A percentile compares a stretch with the other conserved stretches of the same genome.
Evolutionary conservation across 2,113 vertebrate species (phyloP).

Genomic region (Sciurus niger): DNA sequence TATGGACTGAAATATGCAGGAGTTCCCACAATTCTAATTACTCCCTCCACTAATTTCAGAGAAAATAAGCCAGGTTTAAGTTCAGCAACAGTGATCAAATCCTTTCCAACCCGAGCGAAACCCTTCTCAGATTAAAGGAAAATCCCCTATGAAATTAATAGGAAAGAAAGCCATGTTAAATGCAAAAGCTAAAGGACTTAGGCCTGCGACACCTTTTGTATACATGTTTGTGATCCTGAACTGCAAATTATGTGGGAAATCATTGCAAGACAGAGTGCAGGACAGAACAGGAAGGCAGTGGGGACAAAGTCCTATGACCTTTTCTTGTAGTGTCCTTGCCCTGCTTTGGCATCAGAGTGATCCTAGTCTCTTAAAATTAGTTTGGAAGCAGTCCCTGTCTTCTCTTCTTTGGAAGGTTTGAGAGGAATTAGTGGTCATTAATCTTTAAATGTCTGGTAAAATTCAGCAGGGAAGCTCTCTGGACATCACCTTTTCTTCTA

Average conservation of each 20-base stretch:
- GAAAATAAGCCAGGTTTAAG: conserved; percentile 35
- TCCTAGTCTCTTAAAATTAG: not conserved
- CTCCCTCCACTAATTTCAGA: not conserved
- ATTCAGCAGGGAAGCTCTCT: not conserved
- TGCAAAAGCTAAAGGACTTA: not conserved
- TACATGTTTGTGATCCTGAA: not conserved
- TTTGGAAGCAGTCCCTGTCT: not conserved
- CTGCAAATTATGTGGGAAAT: not conserved
- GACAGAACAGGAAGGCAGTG: not conserved
- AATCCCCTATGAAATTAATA: conserved; percentile 5
- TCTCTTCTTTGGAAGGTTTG: not conserved
- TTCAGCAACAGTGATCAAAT: not conserved
- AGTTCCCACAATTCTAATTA: not conserved
- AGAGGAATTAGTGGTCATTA: not conserved
- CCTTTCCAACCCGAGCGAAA: not conserved
- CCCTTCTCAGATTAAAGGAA: not conserved
- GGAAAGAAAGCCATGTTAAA: not conserved
- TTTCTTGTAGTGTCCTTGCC: not conserved
- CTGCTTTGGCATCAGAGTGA: too few species aligned
- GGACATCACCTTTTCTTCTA: not conserved
- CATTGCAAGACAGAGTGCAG: not conserved
- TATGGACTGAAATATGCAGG: not conserved
- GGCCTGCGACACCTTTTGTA: not conserved
- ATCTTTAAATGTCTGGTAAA: not conserved
- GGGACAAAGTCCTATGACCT: not conserved